Percentiles rank a stretch among this genome's conserved stretches.
Conservation (phyloP, 2,113 vertebrate species). For the Sminthopsis crassicaudata region DNA sequence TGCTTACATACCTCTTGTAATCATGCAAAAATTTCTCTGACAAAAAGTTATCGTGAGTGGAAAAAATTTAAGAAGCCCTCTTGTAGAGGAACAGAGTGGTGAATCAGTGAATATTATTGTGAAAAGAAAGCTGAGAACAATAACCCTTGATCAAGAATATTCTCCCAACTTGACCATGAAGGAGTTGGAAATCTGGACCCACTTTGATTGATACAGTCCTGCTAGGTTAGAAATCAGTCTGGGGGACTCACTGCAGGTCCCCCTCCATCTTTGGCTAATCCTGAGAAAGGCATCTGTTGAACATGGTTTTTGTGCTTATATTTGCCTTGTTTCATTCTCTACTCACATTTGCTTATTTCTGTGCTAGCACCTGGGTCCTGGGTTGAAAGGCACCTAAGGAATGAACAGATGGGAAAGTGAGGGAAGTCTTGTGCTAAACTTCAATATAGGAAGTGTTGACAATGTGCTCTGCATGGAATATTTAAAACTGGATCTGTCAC, state of each 20-base stretch:
- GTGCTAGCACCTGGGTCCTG: conserved; percentile 9
- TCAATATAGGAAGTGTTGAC: background rate
- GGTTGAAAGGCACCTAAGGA: background rate
- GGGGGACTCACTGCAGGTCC: background rate
- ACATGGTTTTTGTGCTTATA: background rate
- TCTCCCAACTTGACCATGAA: conserved; percentile 3
- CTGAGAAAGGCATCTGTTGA: background rate
- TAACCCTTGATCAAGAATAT: background rate
- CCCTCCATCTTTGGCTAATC: background rate
- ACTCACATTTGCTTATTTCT: background rate
- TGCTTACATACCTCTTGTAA: no score
- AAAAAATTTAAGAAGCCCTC: no score
- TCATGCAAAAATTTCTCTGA: no score
- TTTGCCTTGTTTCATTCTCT: background rate
- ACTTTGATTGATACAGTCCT: background rate
- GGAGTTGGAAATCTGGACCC: background rate
- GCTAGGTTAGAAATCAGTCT: background rate
- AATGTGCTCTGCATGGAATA: conserved; percentile 23
- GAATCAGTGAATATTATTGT: conserved; percentile 26
- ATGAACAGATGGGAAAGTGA: background rate
- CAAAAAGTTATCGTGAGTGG: no score
- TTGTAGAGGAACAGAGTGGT: background rate
- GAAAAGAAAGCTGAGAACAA: conserved; percentile 14
- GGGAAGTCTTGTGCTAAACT: conserved; percentile 7
- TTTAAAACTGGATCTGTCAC: conserved; percentile 9